phyloP scores from a whole-genome alignment of 2,888 invertebrate genomes.

The Scrobipalpa atriplicella region DNA sequence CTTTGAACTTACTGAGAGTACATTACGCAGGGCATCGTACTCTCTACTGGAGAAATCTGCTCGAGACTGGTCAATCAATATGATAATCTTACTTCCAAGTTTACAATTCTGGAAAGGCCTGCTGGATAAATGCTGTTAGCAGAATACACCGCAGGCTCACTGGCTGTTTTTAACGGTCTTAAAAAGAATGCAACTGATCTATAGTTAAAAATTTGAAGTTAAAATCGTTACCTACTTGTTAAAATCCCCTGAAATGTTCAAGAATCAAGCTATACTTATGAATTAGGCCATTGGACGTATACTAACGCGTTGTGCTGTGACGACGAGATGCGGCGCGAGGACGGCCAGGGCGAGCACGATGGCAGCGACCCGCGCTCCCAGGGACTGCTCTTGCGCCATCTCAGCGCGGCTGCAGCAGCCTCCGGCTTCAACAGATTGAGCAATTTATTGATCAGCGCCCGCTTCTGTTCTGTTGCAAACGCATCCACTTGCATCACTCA shows the following conservation, averaged over 20 bases:
- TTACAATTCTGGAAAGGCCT: no score
- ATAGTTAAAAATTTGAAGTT: no score
- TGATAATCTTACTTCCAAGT: no score
- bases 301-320: slow-evolving; percentile 71
- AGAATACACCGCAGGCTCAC: no score
- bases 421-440: slow-evolving; percentile 23
- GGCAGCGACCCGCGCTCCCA: slow-evolving; percentile 38
- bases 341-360: slow-evolving; percentile 53
- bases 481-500: background rate
- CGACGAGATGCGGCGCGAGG: slow-evolving; percentile 56
- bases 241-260: no score
- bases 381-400: slow-evolving; percentile 49
- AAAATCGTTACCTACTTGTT: no score
- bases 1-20: background rate
- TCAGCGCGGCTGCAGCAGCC: slow-evolving; percentile 20
- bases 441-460: slow-evolving; percentile 7
- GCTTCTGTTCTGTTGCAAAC: slow-evolving; percentile 12
- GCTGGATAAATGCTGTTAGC: no score
- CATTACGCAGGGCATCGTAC: no score
- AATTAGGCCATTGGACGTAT: slow-evolving; percentile 31
- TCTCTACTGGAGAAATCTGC: background rate
- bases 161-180: no score
- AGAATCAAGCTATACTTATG: no score
- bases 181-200: no score
- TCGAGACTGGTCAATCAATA: background rate